Percentiles rank a stretch among this genome's conserved stretches.
Evolutionary conservation across 2,113 vertebrate species (phyloP).

Genomic region (Donacobius atricapilla): DNA sequence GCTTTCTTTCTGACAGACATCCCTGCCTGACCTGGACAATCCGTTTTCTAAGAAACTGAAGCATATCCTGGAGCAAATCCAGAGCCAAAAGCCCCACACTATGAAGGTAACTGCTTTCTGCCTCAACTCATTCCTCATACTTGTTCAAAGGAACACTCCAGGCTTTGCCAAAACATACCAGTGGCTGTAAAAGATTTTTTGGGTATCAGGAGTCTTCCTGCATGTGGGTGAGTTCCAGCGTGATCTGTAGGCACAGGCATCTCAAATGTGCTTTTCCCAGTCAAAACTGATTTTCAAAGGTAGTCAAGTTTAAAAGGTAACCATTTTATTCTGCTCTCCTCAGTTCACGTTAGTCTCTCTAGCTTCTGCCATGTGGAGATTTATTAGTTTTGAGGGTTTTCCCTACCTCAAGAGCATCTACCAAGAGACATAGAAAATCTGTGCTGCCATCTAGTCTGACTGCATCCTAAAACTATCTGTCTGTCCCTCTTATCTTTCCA

Average conservation of each 20-base stretch:
- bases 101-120: constrained; percentile 85
- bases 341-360: neutral
- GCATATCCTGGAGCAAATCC: constrained; percentile 75
- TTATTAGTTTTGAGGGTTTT: fast-evolving
- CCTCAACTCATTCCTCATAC: neutral
- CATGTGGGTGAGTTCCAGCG: fast-evolving
- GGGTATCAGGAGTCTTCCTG: fast-evolving
- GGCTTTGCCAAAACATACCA: fast-evolving
- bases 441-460: neutral
- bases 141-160: neutral
- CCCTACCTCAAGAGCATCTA: neutral
- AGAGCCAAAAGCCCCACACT: constrained; percentile 80
- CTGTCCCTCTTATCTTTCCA: constrained; percentile 7
- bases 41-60: constrained; percentile 81
- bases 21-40: constrained; percentile 84
- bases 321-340: neutral
- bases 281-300: neutral
- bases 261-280: neutral
- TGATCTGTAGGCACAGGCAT: neutral
- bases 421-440: neutral
- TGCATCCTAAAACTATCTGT: neutral
- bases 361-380: neutral
- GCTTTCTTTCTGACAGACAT: constrained; percentile 60
- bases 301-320: neutral
- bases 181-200: neutral